A percentile compares a stretch with the other conserved stretches of the same genome.
Conservation (phyloP, 2,797 vertebrate genomes). For the Sylvilagus floridanus region DNA sequence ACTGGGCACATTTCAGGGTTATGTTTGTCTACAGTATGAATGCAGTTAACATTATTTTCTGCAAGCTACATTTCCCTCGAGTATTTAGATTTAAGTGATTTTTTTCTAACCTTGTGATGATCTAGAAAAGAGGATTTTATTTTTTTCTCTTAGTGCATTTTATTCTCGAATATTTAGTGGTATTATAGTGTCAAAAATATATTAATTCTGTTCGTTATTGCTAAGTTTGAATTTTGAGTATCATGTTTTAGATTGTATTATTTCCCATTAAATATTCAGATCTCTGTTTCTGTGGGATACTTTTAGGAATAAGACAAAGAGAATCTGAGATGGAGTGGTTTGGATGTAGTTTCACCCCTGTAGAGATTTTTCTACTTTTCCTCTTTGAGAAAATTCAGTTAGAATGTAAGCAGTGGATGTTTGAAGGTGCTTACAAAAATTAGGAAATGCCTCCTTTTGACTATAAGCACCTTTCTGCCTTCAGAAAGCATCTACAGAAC, state of each 20-base stretch:
- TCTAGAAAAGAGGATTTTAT: constrained; percentile 65
- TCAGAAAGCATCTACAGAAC: background rate
- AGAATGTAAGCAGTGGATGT: background rate
- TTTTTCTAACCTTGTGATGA: constrained; percentile 50
- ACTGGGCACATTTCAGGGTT: constrained; percentile 78
- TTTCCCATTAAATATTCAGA: background rate
- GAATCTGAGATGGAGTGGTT: constrained; percentile 7
- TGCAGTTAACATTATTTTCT: constrained; percentile 73
- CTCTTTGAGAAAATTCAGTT: constrained; percentile 44
- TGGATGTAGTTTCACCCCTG: constrained; percentile 26
- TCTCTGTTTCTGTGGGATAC: constrained; percentile 46
- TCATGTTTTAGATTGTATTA: constrained; percentile 43
- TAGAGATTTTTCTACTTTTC: background rate
- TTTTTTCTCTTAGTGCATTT: constrained; percentile 56
- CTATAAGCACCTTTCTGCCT: background rate
- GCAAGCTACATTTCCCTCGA: constrained; percentile 63
- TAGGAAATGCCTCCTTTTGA: constrained; percentile 40
- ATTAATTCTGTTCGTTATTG: constrained; percentile 45
- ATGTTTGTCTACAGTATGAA: constrained; percentile 73
- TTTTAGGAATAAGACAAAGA: constrained; percentile 50
- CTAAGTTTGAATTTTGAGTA: constrained; percentile 46
- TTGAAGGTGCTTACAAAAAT: constrained; percentile 59
- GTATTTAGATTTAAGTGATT: constrained; percentile 70
- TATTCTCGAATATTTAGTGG: constrained; percentile 53
- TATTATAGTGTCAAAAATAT: constrained; percentile 65